Evolutionary conservation across 2,888 invertebrate genomes (phyloP).

Genomic region (Ametastegia equiseti): DNA sequence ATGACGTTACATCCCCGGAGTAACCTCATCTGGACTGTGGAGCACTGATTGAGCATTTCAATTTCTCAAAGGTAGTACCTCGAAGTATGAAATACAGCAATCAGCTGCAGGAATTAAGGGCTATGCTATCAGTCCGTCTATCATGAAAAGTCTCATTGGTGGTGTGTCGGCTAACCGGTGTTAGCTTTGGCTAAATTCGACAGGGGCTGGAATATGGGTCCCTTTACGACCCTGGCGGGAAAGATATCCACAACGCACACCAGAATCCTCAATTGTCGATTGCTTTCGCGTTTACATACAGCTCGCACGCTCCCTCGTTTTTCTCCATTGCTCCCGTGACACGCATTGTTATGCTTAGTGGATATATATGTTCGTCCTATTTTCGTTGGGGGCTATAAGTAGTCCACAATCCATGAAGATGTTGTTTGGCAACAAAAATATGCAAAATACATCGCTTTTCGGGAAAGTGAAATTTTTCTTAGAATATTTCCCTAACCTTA

Average conservation of each 20-base stretch:
- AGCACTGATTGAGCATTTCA: conserved; percentile 1
- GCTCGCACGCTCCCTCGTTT: conserved; percentile 30
- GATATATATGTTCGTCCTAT: conserved; percentile 5
- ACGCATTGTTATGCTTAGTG: conserved; percentile 28
- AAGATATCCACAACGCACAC: conserved; percentile 36
- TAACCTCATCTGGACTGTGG: neutral
- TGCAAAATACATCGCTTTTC: neutral
- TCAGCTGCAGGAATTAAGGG: neutral
- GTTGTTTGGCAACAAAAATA: neutral
- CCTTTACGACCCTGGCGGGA: conserved; percentile 36
- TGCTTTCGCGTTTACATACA: conserved; percentile 32
- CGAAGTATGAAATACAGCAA: conserved; percentile 4
- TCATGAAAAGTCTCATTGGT: conserved; percentile 22
- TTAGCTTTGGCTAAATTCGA: conserved; percentile 22
- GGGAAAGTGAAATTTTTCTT: neutral
- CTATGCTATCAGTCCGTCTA: neutral
- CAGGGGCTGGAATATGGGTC: conserved; percentile 37
- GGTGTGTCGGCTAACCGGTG: conserved; percentile 12
- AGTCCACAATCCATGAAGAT: neutral
- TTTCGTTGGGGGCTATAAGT: neutral
- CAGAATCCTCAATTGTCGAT: conserved; percentile 27
- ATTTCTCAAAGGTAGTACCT: neutral
- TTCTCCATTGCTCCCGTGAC: conserved; percentile 23
- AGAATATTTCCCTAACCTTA: neutral
- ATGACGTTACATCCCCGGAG: neutral